Percentiles rank a stretch among this genome's conserved stretches.
Evolutionary conservation across 2,797 vertebrate species (phyloP).

Genomic region (Luscinia luscinia): DNA sequence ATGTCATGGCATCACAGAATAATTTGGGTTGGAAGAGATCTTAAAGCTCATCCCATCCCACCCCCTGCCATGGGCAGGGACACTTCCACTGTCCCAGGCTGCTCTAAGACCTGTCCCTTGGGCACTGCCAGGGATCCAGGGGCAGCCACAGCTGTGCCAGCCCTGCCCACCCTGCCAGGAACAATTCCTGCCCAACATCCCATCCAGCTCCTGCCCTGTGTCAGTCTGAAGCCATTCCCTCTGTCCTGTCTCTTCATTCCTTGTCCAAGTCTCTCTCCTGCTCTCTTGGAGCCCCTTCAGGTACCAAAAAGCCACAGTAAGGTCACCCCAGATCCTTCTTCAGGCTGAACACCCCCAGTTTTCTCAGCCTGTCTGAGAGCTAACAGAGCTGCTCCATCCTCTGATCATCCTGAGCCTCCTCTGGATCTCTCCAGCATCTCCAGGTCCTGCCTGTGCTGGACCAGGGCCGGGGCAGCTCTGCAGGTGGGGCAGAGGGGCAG

Average conservation of each 20-base stretch:
- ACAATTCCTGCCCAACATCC: background rate
- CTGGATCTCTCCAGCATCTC: background rate
- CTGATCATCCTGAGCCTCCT: background rate
- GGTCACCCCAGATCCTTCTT: background rate
- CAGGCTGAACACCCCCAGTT: background rate
- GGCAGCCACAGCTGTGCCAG: background rate
- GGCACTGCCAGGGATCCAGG: background rate
- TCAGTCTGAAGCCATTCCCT: background rate
- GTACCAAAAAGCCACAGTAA: background rate
- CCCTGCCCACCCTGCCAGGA: accelerated
- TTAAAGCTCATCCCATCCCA: background rate
- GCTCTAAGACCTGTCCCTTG: background rate
- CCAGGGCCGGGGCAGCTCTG: background rate
- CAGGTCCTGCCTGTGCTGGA: background rate
- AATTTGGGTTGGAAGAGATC: background rate
- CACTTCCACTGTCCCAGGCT: background rate
- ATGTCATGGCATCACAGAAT: background rate
- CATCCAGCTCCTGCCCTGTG: accelerated
- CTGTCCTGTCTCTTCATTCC: background rate
- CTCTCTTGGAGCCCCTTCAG: background rate
- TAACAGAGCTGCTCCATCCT: background rate
- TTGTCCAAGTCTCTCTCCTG: background rate
- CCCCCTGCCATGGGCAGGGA: background rate
- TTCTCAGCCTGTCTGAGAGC: background rate
- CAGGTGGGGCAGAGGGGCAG: background rate